A percentile compares a stretch with the other conserved stretches of the same genome.
These are phyloP conservation scores for Setipinna tenuifilis DNA, from an alignment of 2,797 vertebrate genomes.

Conservation along the genomic window DNA sequence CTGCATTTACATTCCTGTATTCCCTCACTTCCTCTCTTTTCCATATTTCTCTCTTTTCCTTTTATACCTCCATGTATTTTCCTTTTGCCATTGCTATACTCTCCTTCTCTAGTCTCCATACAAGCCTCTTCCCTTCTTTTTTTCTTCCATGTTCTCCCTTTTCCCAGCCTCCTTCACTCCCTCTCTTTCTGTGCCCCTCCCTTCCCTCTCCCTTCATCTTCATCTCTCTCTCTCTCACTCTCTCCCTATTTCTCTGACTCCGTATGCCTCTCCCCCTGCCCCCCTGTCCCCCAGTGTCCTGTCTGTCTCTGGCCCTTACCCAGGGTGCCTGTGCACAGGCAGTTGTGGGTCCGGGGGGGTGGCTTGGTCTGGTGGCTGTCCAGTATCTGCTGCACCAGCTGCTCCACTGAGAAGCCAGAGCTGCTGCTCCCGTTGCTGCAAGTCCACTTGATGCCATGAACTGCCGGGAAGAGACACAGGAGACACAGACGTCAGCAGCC, in stretches of 20 bases:
- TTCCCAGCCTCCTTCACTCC: neutral
- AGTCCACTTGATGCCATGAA: conserved; percentile 99
- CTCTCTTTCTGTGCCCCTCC: neutral
- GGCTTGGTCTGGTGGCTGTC: conserved; percentile 99
- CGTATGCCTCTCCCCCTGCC: conserved; percentile 40
- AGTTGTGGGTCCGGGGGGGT: conserved; percentile 99
- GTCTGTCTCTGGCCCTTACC: conserved; percentile 82
- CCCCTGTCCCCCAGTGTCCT: conserved; percentile 37
- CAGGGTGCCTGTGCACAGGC: conserved; percentile 98
- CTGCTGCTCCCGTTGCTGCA: conserved; percentile 99
- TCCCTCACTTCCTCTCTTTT: neutral
- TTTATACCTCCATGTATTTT: neutral
- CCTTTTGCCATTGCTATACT: neutral
- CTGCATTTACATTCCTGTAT: neutral
- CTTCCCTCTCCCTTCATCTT: neutral
- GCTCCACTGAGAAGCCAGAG: conserved; percentile 99
- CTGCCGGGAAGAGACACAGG: conserved; percentile 81
- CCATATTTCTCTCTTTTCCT: neutral
- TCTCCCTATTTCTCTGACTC: conserved; percentile 26
- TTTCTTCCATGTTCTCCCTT: neutral
- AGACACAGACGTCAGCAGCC: conserved; percentile 74
- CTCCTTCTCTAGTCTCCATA: neutral
- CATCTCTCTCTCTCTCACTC: neutral
- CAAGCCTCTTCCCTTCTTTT: neutral
- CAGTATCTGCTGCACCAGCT: conserved; percentile 99